phyloP scores from a whole-genome alignment of 2,113 vertebrate genomes.

The Acrocephalus arundinaceus region DNA sequence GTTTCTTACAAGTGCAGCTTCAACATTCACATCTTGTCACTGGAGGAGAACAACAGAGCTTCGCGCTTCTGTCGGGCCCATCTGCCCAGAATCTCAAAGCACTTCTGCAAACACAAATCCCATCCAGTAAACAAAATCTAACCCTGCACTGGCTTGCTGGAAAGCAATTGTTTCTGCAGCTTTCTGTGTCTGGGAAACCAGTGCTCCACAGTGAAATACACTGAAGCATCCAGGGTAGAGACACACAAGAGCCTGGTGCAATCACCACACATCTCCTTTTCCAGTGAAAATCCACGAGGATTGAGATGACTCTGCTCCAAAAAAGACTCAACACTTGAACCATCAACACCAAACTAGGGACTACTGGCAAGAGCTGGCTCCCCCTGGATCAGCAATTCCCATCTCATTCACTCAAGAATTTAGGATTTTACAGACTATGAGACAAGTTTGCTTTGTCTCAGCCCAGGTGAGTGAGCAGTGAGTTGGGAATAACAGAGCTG shows the following conservation, averaged over 20 bases:
- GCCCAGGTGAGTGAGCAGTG: background rate
- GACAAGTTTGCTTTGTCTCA: background rate
- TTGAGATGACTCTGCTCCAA: background rate
- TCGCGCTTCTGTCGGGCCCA: rapidly evolving
- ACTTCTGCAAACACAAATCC: background rate
- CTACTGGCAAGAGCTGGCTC: background rate
- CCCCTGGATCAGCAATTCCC: background rate
- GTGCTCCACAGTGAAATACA: background rate
- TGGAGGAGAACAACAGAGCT: background rate
- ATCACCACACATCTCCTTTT: background rate
- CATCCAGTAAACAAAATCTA: background rate
- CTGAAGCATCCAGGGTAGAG: rapidly evolving
- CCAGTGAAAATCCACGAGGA: background rate
- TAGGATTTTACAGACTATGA: rapidly evolving
- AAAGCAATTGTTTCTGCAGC: background rate
- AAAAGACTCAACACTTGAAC: background rate
- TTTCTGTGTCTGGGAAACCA: rapidly evolving
- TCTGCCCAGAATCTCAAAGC: background rate
- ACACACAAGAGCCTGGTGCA: too few species aligned
- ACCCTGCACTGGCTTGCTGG: background rate
- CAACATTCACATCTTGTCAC: background rate
- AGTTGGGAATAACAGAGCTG: background rate
- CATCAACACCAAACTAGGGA: background rate
- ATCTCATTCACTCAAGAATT: background rate
- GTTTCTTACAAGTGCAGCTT: background rate